phyloP scores from a whole-genome alignment of 2,113 vertebrate species.

The Coreoperca whiteheadi region DNA sequence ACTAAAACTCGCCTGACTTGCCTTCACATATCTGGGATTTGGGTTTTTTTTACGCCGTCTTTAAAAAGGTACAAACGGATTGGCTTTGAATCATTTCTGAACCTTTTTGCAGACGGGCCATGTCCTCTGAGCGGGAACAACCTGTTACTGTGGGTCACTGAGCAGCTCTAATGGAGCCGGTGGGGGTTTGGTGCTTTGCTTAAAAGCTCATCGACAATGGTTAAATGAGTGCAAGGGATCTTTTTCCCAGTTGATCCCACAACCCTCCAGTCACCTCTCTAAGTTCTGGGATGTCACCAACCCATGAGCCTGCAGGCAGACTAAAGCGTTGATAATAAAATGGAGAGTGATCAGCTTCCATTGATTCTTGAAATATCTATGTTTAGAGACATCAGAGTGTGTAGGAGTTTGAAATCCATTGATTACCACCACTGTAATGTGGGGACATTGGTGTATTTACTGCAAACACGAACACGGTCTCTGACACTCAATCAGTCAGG shows the following conservation, averaged over 20 bases:
- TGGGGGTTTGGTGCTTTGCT: neutral
- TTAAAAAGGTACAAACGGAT: slow-evolving; percentile 3
- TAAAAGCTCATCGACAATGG: neutral
- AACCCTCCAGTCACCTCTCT: neutral
- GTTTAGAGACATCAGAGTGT: neutral
- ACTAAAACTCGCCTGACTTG: slow-evolving; percentile 29
- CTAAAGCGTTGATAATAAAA: neutral
- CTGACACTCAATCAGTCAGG: neutral
- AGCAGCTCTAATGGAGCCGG: neutral
- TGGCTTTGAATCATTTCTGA: neutral
- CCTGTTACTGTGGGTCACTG: slow-evolving; percentile 7
- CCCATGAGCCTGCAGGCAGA: neutral
- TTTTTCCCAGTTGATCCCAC: neutral
- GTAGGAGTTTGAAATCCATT: neutral
- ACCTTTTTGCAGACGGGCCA: neutral
- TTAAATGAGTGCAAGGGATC: neutral
- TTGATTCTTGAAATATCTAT: neutral
- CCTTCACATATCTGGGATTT: neutral
- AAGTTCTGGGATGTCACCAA: neutral
- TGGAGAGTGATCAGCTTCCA: neutral
- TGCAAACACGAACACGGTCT: neutral
- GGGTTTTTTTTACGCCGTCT: slow-evolving; percentile 23
- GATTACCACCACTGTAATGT: neutral
- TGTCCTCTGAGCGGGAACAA: neutral
- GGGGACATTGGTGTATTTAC: neutral